phyloP scores from a whole-genome alignment of 2,113 vertebrate genomes.

The Diphyllodes magnificus region DNA sequence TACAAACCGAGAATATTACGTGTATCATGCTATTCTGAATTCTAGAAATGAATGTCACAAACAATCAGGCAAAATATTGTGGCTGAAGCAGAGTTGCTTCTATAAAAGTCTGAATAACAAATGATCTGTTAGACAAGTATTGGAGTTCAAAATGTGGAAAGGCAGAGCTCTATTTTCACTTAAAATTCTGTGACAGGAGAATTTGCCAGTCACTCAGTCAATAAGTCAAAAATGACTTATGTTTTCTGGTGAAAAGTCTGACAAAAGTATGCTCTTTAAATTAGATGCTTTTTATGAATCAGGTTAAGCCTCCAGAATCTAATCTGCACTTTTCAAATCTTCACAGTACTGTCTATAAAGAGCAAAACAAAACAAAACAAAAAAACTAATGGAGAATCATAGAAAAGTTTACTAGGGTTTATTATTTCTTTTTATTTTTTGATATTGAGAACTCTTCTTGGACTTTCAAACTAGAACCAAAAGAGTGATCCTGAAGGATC shows the following conservation, averaged over 20 bases:
- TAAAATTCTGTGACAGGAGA: neutral
- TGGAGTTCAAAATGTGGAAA: neutral
- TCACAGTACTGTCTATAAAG: neutral
- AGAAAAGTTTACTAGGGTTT: neutral
- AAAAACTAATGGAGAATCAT: neutral
- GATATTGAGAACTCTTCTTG: neutral
- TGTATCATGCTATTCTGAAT: neutral
- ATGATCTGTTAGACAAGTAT: neutral
- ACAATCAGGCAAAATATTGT: constrained; percentile 33
- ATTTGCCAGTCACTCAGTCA: neutral
- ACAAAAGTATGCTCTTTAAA: neutral
- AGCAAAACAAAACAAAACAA: neutral
- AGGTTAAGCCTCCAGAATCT: neutral
- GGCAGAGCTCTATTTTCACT: neutral
- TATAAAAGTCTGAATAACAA: constrained; percentile 25
- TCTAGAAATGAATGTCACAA: constrained; percentile 47
- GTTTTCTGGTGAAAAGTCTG: neutral
- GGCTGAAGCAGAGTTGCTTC: neutral
- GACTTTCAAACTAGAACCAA: neutral
- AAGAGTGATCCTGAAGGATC: neutral
- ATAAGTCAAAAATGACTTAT: neutral
- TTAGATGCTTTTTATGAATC: neutral
- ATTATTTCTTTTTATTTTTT: neutral
- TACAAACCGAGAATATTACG: neutral
- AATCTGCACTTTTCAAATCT: neutral